These are phyloP conservation scores for Leucozona laternaria DNA, from an alignment of 2,888 invertebrate genomes.

Conservation along the genomic window DNA sequence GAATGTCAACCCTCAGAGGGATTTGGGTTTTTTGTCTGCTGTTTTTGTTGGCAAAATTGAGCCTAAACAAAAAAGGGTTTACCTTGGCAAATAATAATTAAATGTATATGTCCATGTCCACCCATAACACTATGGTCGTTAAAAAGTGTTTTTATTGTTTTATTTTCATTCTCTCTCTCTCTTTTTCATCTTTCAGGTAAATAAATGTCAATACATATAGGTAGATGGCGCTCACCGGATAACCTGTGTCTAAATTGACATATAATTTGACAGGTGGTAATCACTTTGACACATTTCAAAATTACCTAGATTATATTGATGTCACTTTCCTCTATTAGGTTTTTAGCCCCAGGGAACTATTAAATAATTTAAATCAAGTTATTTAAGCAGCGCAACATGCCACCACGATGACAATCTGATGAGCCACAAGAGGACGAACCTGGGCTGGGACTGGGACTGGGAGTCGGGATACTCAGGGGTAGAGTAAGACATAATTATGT, in stretches of 20 bases:
- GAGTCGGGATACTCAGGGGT: neutral
- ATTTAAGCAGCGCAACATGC: constrained; percentile 43
- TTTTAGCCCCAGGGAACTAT: constrained; percentile 59
- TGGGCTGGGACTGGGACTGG: neutral
- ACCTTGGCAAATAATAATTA: constrained; percentile 40
- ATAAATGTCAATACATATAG: constrained; percentile 54
- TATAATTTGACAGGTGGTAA: constrained; percentile 70
- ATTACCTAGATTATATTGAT: constrained; percentile 43
- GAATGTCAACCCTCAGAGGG: constrained; percentile 59
- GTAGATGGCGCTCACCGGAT: constrained; percentile 46
- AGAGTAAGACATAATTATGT: constrained; percentile 56
- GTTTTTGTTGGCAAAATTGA: constrained; percentile 6
- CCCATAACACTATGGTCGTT: constrained; percentile 55
- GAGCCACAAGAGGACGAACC: constrained; percentile 14
- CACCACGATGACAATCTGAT: constrained; percentile 30
- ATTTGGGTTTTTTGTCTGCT: constrained; percentile 14
- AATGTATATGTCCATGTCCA: constrained; percentile 40
- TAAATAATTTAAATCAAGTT: constrained; percentile 72
- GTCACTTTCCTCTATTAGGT: neutral
- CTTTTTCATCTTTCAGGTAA: neutral
- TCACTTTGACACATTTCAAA: constrained; percentile 74
- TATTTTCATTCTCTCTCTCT: neutral
- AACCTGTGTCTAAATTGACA: constrained; percentile 58
- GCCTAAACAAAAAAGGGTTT: constrained; percentile 48
- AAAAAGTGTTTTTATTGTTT: constrained; percentile 62